Base-by-base conservation (phyloP, 1,140 invertebrate species). In the Anastrepha obliqua region DNA sequence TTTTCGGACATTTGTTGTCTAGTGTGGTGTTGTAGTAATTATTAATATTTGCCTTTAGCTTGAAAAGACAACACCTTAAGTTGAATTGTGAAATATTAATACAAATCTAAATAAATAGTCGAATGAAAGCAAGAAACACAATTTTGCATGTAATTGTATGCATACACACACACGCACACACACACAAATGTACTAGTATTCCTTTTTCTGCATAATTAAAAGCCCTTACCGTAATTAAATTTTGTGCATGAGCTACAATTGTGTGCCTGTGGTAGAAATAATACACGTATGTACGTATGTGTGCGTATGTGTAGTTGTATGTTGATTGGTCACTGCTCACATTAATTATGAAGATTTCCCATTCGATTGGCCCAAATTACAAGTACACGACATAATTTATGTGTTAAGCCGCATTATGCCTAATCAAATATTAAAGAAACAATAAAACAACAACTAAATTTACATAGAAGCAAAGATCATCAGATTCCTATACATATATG, bases 361-460 rank as follows among this genome's bases (percentile, higher is more conserved):
- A n/a, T 74, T 74, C 3, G 42, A 74, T 44, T 74, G 15, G 39
- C 29, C 67, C 13, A 74, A 74, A 74, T 74, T 74, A 47, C 67
- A 74, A 15, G 67, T 42, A 42, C 67, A 47, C 17, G 67, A 3
- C 15, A 44, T 9, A 74, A 74, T 47, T 47, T 74, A 7, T 74
- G 67, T 74, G 42, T 74, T 74, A 74, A 74, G 67, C 67, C 67
- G 67, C 67, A 74, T 74, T 74, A 74, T 47, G 67, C 7, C 42
- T 74, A 74, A 74, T 74, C 67, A 74, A 74, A 74, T 74, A 74
- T 74, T 74, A 74, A 74, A 47, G 39, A 74, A 74, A 74, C 67
- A 74, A 74, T 74, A 13, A 44, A 74, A 8, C 67, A 74, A 74
- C 67, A 47, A 44, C 42, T n/a, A 47, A 74, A 44, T 47, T 74